Percentiles rank a stretch among this genome's conserved stretches.
Evolutionary conservation across 2,888 invertebrate species (phyloP).

Genomic region (Amphimallon solstitiale): DNA sequence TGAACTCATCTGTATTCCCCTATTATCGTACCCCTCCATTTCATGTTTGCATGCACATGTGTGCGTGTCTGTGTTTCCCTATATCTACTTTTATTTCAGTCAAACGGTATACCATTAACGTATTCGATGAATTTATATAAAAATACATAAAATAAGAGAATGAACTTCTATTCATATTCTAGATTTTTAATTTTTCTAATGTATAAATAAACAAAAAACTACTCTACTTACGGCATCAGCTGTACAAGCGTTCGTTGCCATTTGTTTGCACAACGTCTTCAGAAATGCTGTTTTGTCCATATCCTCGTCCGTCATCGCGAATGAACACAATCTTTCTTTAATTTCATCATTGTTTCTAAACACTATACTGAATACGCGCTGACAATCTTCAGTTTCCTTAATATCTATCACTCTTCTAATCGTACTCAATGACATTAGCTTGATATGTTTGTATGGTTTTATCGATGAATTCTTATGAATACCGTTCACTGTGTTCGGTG

Average conservation of each 20-base stretch:
- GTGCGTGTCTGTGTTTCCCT: too few species aligned
- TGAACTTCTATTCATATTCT: too few species aligned
- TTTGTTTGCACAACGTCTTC: slow-evolving; percentile 85
- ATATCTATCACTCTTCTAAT: slow-evolving; percentile 93
- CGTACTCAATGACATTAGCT: slow-evolving; percentile 86
- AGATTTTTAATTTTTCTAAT: too few species aligned
- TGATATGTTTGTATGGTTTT: slow-evolving; percentile 92
- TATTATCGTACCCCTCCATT: too few species aligned
- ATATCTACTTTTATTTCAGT: too few species aligned
- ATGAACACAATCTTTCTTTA: slow-evolving; percentile 89
- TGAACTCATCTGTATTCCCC: too few species aligned
- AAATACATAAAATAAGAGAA: too few species aligned
- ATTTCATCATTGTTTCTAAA: slow-evolving; percentile 86
- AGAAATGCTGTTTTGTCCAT: slow-evolving; percentile 85
- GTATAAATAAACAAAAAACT: background rate
- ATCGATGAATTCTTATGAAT: slow-evolving; percentile 68
- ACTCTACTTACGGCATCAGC: slow-evolving; percentile 83
- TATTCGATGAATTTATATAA: too few species aligned
- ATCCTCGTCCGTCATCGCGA: slow-evolving; percentile 85
- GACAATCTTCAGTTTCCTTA: slow-evolving; percentile 87
- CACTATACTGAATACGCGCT: slow-evolving; percentile 89
- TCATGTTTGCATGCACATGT: too few species aligned
- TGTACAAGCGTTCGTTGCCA: slow-evolving; percentile 92
- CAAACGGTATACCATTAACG: too few species aligned
- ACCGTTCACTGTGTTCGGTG: slow-evolving; percentile 70